phyloP scores from a whole-genome alignment of 37 sponge, comb jelly and placozoan species.

The Spongilla lacustris region DNA sequence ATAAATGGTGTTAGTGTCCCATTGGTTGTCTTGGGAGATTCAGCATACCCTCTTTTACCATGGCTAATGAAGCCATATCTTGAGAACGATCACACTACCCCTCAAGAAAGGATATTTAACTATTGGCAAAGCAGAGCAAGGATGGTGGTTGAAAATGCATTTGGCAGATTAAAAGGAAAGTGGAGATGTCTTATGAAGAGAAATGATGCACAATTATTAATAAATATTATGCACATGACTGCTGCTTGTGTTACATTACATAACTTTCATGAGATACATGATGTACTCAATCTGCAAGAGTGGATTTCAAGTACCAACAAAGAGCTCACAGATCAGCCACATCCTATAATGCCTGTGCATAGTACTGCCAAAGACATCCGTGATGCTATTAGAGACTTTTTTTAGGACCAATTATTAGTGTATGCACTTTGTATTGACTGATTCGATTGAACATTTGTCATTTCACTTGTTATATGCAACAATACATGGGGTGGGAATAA shows the following conservation, averaged over 20 bases:
- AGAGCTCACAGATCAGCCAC: too few species aligned
- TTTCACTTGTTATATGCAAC: too few species aligned
- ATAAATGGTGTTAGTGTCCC: slow-evolving; percentile 21
- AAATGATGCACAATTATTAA: neutral
- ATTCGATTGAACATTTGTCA: too few species aligned
- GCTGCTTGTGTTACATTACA: slow-evolving; percentile 41
- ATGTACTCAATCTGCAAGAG: neutral
- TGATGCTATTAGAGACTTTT: too few species aligned
- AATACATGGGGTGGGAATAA: too few species aligned
- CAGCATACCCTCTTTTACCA: slow-evolving; percentile 48
- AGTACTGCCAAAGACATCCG: too few species aligned
- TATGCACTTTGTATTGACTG: too few species aligned
- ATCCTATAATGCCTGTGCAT: too few species aligned
- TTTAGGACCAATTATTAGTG: too few species aligned
- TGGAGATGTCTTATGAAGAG: slow-evolving; percentile 43
- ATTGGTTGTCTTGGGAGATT: slow-evolving; percentile 36
- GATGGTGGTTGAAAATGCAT: slow-evolving; percentile 29
- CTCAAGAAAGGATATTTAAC: slow-evolving; percentile 25
- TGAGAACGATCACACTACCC: slow-evolving; percentile 8
- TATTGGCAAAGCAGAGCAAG: slow-evolving; percentile 23
- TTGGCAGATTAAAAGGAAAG: slow-evolving; percentile 44
- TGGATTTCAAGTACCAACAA: too few species aligned
- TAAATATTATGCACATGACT: neutral
- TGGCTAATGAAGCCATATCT: slow-evolving; percentile 57
- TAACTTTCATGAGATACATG: slow-evolving; percentile 34